A percentile compares a stretch with the other conserved stretches of the same genome.
These are phyloP conservation scores for Palythoa grandis DNA, from an alignment of 92 coral and sea anemone genomes.

Conservation along the genomic window DNA sequence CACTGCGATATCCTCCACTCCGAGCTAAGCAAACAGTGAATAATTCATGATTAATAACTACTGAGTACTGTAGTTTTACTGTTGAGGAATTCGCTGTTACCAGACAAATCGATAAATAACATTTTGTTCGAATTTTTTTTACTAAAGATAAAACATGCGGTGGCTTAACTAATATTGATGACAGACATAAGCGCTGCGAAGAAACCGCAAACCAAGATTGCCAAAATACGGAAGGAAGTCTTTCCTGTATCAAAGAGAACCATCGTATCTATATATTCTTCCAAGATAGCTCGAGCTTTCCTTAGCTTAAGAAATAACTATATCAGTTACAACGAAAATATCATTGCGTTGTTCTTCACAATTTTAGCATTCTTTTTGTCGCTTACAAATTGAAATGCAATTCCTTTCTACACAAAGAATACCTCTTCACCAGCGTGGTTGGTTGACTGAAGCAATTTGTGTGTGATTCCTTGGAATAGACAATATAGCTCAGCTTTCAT, in stretches of 20 bases:
- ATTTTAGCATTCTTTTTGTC: neutral
- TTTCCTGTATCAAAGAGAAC: neutral
- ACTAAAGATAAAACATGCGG: neutral
- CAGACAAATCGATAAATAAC: neutral
- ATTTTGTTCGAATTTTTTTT: neutral
- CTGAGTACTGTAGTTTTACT: neutral
- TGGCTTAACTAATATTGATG: neutral
- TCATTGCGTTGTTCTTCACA: neutral
- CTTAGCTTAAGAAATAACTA: neutral
- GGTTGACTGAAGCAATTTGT: no score
- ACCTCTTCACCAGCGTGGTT: no score
- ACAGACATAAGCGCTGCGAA: neutral
- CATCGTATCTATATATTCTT: neutral
- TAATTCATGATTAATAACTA: no score
- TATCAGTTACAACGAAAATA: neutral
- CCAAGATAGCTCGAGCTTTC: neutral
- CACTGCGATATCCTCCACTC: no score
- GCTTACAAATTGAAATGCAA: no score
- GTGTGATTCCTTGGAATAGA: no score
- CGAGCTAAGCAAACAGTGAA: no score
- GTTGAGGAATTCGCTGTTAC: neutral
- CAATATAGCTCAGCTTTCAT: no score
- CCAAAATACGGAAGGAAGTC: constrained; percentile 13
- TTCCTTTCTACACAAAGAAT: no score
- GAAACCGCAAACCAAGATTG: constrained; percentile 11